Evolutionary conservation across 64 coral and sea anemone species (phyloP), one percentile per base, ranked within the genome.

Genomic region (Pocillopora verrucosa): DNA sequence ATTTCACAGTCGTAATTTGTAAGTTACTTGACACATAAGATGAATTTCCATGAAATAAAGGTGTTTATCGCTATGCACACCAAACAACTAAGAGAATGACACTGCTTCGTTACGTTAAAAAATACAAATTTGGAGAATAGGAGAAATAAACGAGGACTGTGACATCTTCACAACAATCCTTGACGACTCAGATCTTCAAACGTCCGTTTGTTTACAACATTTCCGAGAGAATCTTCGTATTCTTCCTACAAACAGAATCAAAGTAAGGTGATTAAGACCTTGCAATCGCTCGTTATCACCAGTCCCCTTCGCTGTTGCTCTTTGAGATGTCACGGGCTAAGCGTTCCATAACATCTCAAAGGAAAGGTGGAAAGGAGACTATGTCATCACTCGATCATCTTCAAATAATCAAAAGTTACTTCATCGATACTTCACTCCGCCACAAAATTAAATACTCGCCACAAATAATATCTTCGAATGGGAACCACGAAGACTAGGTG

Each of bases 101-200:
- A 85, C 37, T 56, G 62, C 4, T 56, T 38, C 3, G 64, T 85
- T 85, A 85, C 64, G 58, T 85, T 72, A 19, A 2, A 72, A 51
- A 72, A 58, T 6, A 15, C 26, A 5, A 36, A 35, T 11, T n/a
- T 45, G 19, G 22, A 38, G 41, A 34, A 83, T 0, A 35, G 82
- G 13, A 72, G 70, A 63, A 85, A 56, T 58, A 5, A 30, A 34
- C 13, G 60, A 19, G 12, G 34, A 59, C 3, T 26, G 57, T 24
- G 20, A 22, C 57, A 83, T 83, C 65, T 41, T 91, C 36, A 99
- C 10, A 99, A 76, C 37, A 99, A 74, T 59, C 97, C 97, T 73
- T 99, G 97, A 35, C 94, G 91, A 79, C 97, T 99, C 9, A 99
- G 92, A 93, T 99, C 97, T 72, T 99, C 97, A 60, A 93, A 99